Conservation (phyloP, 2,888 invertebrate genomes). For the Watsonalla cultraria region DNA sequence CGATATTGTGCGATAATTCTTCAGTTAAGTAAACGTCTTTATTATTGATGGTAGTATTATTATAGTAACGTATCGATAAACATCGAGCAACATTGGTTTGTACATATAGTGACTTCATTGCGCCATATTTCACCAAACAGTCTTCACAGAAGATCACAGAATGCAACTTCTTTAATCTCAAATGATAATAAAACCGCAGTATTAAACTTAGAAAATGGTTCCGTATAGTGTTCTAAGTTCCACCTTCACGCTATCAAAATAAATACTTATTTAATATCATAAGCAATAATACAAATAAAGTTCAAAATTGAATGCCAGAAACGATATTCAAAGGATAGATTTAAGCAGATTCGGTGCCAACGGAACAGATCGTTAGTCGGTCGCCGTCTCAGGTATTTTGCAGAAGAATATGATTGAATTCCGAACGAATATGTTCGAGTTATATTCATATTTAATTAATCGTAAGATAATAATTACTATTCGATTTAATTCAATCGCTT, state of each 20-base stretch:
- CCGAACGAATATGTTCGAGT: too few species aligned
- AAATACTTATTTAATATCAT: constrained; percentile 72
- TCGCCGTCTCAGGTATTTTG: too few species aligned
- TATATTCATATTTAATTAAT: too few species aligned
- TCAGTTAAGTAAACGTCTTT: too few species aligned
- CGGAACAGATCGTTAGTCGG: too few species aligned
- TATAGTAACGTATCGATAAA: not conserved
- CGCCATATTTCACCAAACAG: constrained; percentile 51
- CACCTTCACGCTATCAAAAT: constrained; percentile 53
- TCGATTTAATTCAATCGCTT: too few species aligned
- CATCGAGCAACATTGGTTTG: constrained; percentile 41
- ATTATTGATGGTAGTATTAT: too few species aligned
- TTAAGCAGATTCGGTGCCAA: too few species aligned
- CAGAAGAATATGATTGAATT: too few species aligned
- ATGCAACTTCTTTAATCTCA: constrained; percentile 57
- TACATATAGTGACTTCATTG: constrained; percentile 76
- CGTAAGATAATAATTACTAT: too few species aligned
- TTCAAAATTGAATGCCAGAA: constrained; percentile 16
- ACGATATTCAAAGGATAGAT: not conserved
- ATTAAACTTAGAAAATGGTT: constrained; percentile 5
- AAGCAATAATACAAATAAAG: constrained; percentile 58
- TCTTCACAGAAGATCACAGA: constrained; percentile 66
- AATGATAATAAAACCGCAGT: constrained; percentile 26
- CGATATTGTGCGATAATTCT: too few species aligned
- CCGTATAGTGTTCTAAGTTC: constrained; percentile 17